Evolutionary conservation across 1,140 invertebrate genomes (phyloP).

Genomic region (Meloidogyne hapla): DNA sequence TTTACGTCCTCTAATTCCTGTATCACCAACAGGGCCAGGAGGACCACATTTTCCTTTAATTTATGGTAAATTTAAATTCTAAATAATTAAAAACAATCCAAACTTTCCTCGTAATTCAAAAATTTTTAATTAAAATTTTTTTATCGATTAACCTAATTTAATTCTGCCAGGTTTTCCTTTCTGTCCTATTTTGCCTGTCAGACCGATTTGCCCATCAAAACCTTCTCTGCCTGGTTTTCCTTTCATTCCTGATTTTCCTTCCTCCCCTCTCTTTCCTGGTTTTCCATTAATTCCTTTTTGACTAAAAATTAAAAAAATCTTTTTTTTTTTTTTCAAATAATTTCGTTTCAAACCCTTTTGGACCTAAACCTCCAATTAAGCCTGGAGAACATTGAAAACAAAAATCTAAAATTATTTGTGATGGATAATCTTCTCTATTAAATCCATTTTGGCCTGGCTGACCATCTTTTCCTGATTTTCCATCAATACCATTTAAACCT

Average conservation of each 20-base stretch:
- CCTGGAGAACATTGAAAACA: conserved; percentile 8
- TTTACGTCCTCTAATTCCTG: background rate
- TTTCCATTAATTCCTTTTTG: background rate
- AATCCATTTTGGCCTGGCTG: conserved; percentile 1
- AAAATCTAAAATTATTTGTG: background rate
- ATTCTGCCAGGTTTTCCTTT: background rate
- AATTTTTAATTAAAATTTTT: background rate
- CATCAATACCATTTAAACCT: background rate
- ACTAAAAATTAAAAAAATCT: background rate
- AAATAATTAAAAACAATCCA: background rate
- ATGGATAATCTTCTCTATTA: background rate
- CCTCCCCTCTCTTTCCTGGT: background rate
- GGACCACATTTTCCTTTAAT: background rate
- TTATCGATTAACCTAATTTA: background rate
- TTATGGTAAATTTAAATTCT: background rate
- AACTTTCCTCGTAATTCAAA: background rate
- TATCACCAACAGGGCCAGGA: background rate
- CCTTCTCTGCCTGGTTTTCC: background rate
- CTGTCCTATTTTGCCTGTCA: background rate
- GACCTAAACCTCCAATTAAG: background rate
- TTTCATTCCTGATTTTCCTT: background rate
- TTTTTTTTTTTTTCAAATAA: background rate
- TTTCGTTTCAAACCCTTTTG: background rate
- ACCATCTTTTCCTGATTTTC: background rate
- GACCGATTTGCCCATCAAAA: background rate